Evolutionary conservation across 2,113 vertebrate species (phyloP).

Genomic region (Oreocharis arfaki): DNA sequence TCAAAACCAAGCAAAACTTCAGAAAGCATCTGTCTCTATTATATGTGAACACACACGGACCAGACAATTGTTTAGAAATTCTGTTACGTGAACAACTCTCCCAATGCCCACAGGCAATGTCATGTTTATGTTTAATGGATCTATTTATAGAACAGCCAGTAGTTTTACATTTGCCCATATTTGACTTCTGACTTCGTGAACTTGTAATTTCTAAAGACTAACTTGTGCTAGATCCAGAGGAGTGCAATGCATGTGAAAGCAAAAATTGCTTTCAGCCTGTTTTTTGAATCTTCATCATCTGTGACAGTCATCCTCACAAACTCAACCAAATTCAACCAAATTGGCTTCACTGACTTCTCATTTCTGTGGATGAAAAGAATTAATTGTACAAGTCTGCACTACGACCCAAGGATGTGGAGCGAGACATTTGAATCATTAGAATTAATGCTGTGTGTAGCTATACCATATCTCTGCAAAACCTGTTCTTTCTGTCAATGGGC

Average conservation of each 20-base stretch:
- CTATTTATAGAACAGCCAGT: not conserved
- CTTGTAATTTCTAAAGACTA: not conserved
- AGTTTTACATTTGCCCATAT: not conserved
- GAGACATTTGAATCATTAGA: not conserved
- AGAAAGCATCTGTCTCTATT: not conserved
- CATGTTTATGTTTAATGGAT: not conserved
- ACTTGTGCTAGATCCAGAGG: not conserved
- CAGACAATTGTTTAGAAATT: not conserved
- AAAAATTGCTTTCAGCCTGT: not conserved
- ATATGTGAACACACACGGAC: accelerated
- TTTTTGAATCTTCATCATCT: not conserved
- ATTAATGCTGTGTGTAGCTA: not conserved
- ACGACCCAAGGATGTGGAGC: not conserved
- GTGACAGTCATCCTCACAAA: not conserved
- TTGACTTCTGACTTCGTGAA: not conserved
- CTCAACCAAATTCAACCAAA: not conserved
- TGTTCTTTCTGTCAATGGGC: not conserved
- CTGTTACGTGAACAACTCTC: not conserved
- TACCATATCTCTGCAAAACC: not conserved
- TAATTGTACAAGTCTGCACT: not conserved
- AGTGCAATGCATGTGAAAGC: not conserved
- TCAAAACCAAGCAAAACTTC: not conserved
- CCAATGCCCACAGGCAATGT: not conserved
- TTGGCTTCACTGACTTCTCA: not conserved
- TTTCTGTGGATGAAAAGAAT: not conserved